phyloP scores from a whole-genome alignment of 2,797 vertebrate genomes.

The Ispidina lecontei region DNA sequence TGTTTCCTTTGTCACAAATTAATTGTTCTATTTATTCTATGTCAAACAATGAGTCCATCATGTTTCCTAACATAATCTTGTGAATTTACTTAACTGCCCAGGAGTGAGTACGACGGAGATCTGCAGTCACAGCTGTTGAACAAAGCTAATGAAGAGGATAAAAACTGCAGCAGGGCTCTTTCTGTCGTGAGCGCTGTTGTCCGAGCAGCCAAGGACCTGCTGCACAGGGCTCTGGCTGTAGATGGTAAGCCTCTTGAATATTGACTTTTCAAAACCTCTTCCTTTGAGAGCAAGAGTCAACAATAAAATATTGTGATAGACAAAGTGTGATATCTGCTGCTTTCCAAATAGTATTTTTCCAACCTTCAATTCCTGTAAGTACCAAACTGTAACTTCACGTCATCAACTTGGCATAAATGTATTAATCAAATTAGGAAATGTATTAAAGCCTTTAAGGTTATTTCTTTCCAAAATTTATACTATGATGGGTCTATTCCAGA shows the following conservation, averaged over 20 bases:
- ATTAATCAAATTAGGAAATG: neutral
- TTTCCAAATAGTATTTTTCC: neutral
- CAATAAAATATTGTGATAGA: neutral
- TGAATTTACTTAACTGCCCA: constrained; percentile 59
- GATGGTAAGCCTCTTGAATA: constrained; percentile 85
- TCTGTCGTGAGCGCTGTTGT: constrained; percentile 97
- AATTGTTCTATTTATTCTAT: neutral
- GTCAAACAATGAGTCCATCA: neutral
- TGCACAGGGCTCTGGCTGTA: constrained; percentile 96
- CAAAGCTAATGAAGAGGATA: constrained; percentile 99
- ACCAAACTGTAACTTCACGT: neutral
- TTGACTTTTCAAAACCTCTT: neutral
- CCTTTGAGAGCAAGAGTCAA: neutral
- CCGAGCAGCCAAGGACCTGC: constrained; percentile 93
- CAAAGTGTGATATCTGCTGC: neutral
- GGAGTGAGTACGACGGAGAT: constrained; percentile 98
- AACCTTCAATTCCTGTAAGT: neutral
- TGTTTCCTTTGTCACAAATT: neutral
- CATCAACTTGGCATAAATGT: no score
- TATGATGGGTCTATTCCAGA: accelerated
- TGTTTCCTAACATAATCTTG: neutral
- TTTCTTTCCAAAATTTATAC: neutral
- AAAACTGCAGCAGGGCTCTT: constrained; percentile 95
- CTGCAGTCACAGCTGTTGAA: constrained; percentile 95
- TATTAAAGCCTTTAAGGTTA: neutral